phyloP scores from a whole-genome alignment of 2,888 invertebrate genomes.

The Rhopalosiphum nymphaeae region DNA sequence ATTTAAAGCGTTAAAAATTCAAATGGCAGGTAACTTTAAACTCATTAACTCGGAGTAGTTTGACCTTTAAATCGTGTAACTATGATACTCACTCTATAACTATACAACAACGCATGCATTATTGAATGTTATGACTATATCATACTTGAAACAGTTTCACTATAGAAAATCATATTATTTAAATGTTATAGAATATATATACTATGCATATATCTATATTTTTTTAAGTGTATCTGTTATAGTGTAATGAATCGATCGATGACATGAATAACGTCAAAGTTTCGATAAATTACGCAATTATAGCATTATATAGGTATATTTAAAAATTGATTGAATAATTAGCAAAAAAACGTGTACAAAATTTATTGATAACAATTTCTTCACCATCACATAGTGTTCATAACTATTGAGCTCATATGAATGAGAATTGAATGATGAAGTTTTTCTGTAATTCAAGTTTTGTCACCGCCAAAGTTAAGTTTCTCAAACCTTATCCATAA shows the following conservation, averaged over 20 bases:
- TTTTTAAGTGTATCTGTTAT: not conserved
- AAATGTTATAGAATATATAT: not conserved
- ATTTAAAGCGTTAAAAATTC: not conserved
- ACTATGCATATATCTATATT: not conserved
- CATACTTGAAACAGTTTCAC: not conserved
- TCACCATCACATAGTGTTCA: too few relatives aligned
- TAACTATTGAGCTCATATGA: not conserved
- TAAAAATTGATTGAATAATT: not conserved
- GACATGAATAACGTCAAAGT: not conserved
- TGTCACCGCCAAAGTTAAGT: too few relatives aligned
- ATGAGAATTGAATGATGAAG: not conserved
- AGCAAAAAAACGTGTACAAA: not conserved
- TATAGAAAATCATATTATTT: not conserved
- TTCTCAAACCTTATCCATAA: not conserved
- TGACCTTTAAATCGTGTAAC: not conserved
- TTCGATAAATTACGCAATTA: not conserved
- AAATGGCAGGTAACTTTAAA: not conserved
- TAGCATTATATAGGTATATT: not conserved
- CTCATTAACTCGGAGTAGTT: not conserved
- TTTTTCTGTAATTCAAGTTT: not conserved
- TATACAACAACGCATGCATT: not conserved
- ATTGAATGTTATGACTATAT: not conserved
- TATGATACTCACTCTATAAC: not conserved
- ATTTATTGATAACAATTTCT: too few relatives aligned
- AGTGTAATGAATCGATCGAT: not conserved